Evolutionary conservation across 2,113 vertebrate species (phyloP), one percentile per base, ranked within the genome.

Genomic region (Fregetta grallaria): DNA sequence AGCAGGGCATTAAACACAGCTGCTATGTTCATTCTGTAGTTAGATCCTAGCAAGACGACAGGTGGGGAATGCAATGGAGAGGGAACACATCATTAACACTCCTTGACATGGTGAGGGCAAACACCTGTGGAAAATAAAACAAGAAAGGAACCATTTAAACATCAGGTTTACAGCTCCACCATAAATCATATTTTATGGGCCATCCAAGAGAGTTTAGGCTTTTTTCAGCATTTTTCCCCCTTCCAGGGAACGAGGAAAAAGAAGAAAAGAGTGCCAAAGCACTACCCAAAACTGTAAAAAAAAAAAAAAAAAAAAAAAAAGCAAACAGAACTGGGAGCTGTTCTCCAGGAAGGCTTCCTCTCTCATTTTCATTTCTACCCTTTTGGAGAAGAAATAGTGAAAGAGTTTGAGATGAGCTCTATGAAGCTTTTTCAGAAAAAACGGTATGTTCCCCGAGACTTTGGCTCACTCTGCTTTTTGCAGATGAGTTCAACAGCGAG

Each of bases 1-100:
- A 99, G 98, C 75, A 99, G 98, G 68, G 99, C 99, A 27, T 99
- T 99, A 68, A 99, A 96, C 80, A 99, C 98, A 0, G 99, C 98
- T 1, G 99, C 99, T 81, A 99, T 98, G 98, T 99, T 99, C 99
- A 99, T 99, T 98, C 98, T 99, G 97, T 91, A 98, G 96, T 96
- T 90, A 73, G 97, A 94, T 72, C 97, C 98, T 97, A 98, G 97
- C 95, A 98, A 98, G 95, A 97, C 13, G 96, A 79, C 49, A 88
- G 97, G 95, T 78, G 81, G 79, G 86, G 96, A 76, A 94, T 67
- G 67, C 96, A 97, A 75, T 32, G 36, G 91, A 92, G 77, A 87
- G 53, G 91, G 78, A 45, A 66, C 65, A 94, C 97, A 93, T 94
- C 83, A 50, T 97, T 94, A 96, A 96, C 96, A 61, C 93, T 95